Conservation (phyloP, 1,140 invertebrate genomes). For the Neuroterus valhalla region DNA sequence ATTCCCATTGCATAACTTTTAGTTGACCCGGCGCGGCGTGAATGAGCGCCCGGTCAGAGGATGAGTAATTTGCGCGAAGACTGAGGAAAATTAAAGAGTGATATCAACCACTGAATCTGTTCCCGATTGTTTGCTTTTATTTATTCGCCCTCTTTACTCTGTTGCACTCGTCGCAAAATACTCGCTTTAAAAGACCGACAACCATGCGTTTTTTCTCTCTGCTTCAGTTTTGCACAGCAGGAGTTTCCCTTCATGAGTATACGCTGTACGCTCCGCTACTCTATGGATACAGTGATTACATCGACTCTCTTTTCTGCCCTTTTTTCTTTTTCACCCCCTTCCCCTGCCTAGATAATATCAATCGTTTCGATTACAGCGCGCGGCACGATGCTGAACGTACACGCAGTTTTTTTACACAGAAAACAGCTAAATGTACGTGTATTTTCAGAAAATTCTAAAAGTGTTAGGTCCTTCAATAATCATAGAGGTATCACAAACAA, state of each 20-base stretch:
- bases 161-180: slow-evolving; percentile 24
- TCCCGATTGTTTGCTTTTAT: slow-evolving; percentile 20
- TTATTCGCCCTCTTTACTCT: background rate
- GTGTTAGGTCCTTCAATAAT: no score
- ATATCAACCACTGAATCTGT: slow-evolving; percentile 26
- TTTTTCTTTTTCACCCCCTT: background rate
- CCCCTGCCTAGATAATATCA: slow-evolving; percentile 34
- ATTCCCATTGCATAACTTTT: slow-evolving; percentile 19
- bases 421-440: background rate
- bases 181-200: slow-evolving; percentile 14
- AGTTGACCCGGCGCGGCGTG: slow-evolving; percentile 7
- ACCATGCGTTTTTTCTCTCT: slow-evolving; percentile 11
- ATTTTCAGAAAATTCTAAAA: no score
- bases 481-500: no score
- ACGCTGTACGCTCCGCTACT: slow-evolving; percentile 4
- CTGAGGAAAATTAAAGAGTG: slow-evolving; percentile 14
- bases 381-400: background rate
- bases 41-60: background rate
- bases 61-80: background rate
- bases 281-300: slow-evolving; percentile 8
- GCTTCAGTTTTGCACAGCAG: slow-evolving; percentile 1
- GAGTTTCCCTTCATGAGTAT: background rate
- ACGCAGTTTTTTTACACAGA: background rate
- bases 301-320: background rate
- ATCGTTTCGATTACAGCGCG: slow-evolving; percentile 33